These are phyloP conservation scores for Chaetura pelagica DNA, from an alignment of 2,113 vertebrate species.

Conservation along the genomic window DNA sequence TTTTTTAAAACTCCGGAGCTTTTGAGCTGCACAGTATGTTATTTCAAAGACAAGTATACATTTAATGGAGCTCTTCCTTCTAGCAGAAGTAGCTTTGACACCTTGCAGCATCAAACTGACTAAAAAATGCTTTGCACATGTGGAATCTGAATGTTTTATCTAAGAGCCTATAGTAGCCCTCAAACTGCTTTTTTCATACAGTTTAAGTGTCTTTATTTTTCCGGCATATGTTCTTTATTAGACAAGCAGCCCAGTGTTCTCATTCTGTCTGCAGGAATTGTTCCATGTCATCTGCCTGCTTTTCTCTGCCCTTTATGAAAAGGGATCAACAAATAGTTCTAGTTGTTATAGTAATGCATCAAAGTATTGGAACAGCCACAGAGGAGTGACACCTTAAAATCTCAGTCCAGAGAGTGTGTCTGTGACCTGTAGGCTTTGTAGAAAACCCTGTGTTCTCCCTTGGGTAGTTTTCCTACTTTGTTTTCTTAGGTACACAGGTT, in stretches of 20 bases:
- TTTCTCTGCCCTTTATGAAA: not conserved
- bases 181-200: not conserved
- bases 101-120: not conserved
- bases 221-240: not conserved
- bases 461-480: not conserved
- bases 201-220: not conserved
- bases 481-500: not conserved
- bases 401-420: not conserved
- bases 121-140: not conserved
- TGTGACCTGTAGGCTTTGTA: not conserved
- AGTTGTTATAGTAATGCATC: not conserved
- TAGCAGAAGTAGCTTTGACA: not conserved
- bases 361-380: rapidly evolving
- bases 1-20: not conserved
- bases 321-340: not conserved
- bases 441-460: not conserved
- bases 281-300: not conserved
- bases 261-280: not conserved
- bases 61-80: not conserved
- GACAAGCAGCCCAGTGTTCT: not conserved
- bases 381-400: not conserved
- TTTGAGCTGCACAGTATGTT: not conserved
- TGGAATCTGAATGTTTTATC: not conserved
- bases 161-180: not conserved
- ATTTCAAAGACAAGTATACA: not conserved